Percentiles rank a stretch among this genome's conserved stretches.
Conservation (phyloP, 1,140 invertebrate genomes). For the Lordiphosa stackelbergi region DNA sequence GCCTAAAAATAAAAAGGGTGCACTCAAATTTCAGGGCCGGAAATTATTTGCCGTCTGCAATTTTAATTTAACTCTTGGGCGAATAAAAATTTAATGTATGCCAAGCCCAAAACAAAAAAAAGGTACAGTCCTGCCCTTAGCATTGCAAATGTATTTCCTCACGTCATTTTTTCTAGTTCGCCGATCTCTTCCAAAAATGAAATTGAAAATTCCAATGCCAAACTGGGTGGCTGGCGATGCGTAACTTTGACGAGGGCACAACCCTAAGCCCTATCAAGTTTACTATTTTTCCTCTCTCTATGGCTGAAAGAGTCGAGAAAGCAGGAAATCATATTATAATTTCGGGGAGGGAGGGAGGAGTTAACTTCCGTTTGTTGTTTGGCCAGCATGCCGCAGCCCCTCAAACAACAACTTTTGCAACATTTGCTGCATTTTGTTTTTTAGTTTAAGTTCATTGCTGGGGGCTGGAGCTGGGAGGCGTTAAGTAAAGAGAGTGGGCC, state of each 20-base stretch:
- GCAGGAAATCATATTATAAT: conserved; percentile 9
- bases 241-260: conserved; percentile 32
- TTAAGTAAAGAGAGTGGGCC: too few species aligned
- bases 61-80: conserved; percentile 54
- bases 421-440: conserved; percentile 3
- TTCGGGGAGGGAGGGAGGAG: conserved; percentile 5
- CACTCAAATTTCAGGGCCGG: conserved; percentile 69
- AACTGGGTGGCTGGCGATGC: conserved; percentile 48
- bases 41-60: conserved; percentile 69
- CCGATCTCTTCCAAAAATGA: conserved; percentile 35
- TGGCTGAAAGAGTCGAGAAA: conserved; percentile 30
- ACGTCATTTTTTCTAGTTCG: conserved; percentile 33
- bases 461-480: conserved; percentile 1
- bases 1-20: conserved; percentile 42
- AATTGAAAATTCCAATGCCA: conserved; percentile 58
- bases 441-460: conserved; percentile 10
- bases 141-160: conserved; percentile 34
- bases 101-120: conserved; percentile 5
- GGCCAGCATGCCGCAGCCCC: conserved; percentile 2
- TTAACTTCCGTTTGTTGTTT: conserved; percentile 6
- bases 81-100: conserved; percentile 22
- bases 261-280: too few species aligned
- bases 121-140: conserved; percentile 17
- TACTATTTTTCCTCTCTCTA: background rate
- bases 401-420: conserved; percentile 5